A percentile compares a stretch with the other conserved stretches of the same genome.
Evolutionary conservation across 2,797 vertebrate species (phyloP).

Genomic region (Clarias laeviceps): DNA sequence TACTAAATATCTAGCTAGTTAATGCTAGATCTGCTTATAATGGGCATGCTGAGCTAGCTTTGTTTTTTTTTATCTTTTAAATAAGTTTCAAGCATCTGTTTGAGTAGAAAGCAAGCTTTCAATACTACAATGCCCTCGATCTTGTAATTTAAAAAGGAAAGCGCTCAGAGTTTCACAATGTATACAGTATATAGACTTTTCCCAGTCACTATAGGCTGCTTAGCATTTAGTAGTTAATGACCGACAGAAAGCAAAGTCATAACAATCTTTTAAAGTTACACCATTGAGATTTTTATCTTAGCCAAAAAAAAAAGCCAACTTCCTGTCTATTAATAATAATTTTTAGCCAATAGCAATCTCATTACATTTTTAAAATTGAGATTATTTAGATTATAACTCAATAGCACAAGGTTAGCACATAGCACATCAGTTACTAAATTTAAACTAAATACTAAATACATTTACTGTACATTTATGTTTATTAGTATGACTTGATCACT

Average conservation of each 20-base stretch:
- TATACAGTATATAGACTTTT: neutral
- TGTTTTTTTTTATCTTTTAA: neutral
- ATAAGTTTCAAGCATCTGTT: no score
- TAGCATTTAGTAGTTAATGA: neutral
- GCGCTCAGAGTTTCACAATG: neutral
- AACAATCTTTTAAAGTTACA: no score
- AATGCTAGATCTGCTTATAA: neutral
- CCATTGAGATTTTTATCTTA: neutral
- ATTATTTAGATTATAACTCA: neutral
- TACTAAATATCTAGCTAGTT: neutral
- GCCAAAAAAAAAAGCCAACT: neutral
- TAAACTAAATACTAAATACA: no score
- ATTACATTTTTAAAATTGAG: neutral
- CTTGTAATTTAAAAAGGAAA: no score
- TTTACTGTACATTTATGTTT: neutral
- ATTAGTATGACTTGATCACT: neutral
- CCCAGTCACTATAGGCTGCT: neutral
- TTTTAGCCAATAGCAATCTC: neutral
- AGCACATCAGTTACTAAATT: no score
- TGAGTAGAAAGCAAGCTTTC: no score
- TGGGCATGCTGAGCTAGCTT: neutral
- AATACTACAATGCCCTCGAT: no score
- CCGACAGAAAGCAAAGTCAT: no score
- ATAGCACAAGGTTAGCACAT: neutral
- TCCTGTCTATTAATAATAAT: neutral